Base-by-base conservation (phyloP, 2,888 invertebrate species). In the Drosophila yooni region DNA sequence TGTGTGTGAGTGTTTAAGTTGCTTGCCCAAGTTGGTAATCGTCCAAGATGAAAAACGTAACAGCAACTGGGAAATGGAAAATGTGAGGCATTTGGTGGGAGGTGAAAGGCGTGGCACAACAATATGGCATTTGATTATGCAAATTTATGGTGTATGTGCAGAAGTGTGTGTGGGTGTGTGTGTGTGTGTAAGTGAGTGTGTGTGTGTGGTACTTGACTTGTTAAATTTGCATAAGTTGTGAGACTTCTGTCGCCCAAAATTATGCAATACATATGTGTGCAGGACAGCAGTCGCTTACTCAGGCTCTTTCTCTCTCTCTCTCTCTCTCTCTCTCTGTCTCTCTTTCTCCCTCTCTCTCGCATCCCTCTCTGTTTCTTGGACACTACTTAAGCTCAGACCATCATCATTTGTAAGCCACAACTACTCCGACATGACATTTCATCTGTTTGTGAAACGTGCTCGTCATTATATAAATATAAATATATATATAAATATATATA, bases 91-190 rank as follows among this genome's bases (percentile, higher is more conserved):
- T 51, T 25, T 18, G 36, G n/a, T 3, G 27, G 48, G 48, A 21
- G 33, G 48, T 27, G 53, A n/a, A 21, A 29, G 66, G 52, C 52
- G 76, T 38, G 46, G 50, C 70, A 60, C 75, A 80, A 77, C 85
- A 88, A 83, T 89, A 86, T 89, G 86, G 69, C 86, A 89, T 89
- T 88, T 89, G 90, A 89, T 89, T 85, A 85, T 89, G 88, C 83
- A 89, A 88, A 88, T 87, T 68, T 66, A 46, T 61, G 43, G 21
- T 59, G 56, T 29, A 46, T 69, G 57, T 34, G 57, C 56, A 27
- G 68, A n/a, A 11, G 21, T 43, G 29, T 50, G 56, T 51, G 18
- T 46, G 57, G 43, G 40, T 59, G 62, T 56, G 38, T 68, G 65
- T 50, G 27, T 13, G 48, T 29, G 18, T 59, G 40, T 53, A 59